A percentile compares a stretch with the other conserved stretches of the same genome.
phyloP scores from a whole-genome alignment of 2,888 invertebrate species.

The Calephelis perditalis region DNA sequence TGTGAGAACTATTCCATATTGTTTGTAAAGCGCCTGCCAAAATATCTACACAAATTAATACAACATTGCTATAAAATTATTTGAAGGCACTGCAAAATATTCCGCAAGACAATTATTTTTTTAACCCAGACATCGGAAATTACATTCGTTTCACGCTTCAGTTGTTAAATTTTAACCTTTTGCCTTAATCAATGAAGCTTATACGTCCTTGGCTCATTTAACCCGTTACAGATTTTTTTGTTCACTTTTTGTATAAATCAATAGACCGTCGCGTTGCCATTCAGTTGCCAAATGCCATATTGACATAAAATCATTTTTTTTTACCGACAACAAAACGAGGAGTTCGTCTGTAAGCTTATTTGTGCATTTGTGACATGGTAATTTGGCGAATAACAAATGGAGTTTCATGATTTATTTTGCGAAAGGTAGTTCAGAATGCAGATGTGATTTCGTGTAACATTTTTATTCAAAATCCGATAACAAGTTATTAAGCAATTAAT shows the following conservation, averaged over 20 bases:
- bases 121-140: slow-evolving; percentile 20
- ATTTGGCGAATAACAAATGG: too few species aligned
- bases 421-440: too few species aligned
- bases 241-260: background rate
- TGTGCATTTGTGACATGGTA: too few species aligned
- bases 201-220: slow-evolving; percentile 9
- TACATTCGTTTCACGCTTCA: slow-evolving; percentile 24
- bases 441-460: too few species aligned
- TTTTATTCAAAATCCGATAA: too few species aligned
- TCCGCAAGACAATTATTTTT: slow-evolving; percentile 14
- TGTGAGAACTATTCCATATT: background rate
- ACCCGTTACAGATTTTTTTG: slow-evolving; percentile 13
- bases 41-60: background rate
- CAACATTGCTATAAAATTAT: background rate
- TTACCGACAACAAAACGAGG: too few species aligned
- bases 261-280: background rate
- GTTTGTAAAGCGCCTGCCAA: background rate
- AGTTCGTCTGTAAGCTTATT: too few species aligned
- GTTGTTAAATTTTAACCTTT: slow-evolving; percentile 32
- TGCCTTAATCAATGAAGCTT: slow-evolving; percentile 27
- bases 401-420: too few species aligned
- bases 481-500: too few species aligned
- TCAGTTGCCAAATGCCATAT: too few species aligned
- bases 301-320: too few species aligned
- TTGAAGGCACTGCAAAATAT: background rate